Percentiles rank a stretch among this genome's conserved stretches.
Evolutionary conservation across 2,113 vertebrate genomes (phyloP).

Genomic region (Struthio camelus): DNA sequence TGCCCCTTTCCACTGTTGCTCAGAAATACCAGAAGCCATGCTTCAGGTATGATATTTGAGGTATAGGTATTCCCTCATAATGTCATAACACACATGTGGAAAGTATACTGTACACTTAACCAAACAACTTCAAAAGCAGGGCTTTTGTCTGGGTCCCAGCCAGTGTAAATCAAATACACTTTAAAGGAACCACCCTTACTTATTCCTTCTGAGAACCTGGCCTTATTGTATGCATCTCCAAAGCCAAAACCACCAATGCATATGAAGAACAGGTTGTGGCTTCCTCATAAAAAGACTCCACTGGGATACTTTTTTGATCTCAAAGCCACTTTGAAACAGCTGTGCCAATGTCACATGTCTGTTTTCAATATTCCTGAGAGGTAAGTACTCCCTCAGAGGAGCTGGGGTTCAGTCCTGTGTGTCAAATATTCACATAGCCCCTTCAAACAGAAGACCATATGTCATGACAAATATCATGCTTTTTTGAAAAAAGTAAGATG

Average conservation of each 20-base stretch:
- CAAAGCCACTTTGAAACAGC: slow-evolving; percentile 23
- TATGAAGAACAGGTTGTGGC: background rate
- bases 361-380: background rate
- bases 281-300: background rate
- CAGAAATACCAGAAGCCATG: background rate
- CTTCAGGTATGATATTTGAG: background rate
- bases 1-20: background rate
- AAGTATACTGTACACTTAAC: background rate
- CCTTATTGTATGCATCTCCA: background rate
- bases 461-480: background rate
- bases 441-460: background rate
- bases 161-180: background rate
- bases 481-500: background rate
- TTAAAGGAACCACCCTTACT: background rate
- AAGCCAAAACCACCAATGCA: background rate
- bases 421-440: background rate
- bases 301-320: background rate
- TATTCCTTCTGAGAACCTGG: background rate
- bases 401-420: background rate
- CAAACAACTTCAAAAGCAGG: background rate
- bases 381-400: background rate
- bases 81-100: accelerated
- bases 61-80: background rate
- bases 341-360: background rate
- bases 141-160: background rate